Percentiles rank a stretch among this genome's conserved stretches.
These are phyloP conservation scores for Harpalus rufipes DNA, from an alignment of 2,888 invertebrate species.

Conservation along the genomic window DNA sequence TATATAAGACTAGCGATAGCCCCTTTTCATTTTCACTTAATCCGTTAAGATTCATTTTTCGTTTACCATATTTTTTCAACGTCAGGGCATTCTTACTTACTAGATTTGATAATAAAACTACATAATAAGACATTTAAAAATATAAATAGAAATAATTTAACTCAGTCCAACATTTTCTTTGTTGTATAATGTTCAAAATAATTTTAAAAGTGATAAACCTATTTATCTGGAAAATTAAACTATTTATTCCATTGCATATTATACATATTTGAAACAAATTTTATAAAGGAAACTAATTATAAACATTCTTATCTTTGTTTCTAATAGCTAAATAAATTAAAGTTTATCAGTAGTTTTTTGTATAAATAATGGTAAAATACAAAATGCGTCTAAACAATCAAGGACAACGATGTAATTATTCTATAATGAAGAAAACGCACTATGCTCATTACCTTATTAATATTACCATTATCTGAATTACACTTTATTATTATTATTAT, in stretches of 20 bases:
- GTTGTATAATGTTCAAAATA: too few species aligned
- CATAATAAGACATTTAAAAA: not conserved
- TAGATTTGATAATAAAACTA: too few species aligned
- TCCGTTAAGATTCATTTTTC: too few species aligned
- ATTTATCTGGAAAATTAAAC: slow-evolving; percentile 13
- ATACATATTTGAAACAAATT: not conserved
- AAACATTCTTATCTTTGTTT: slow-evolving; percentile 17
- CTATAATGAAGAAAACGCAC: slow-evolving; percentile 25
- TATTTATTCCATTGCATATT: slow-evolving; percentile 3
- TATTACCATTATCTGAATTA: not conserved
- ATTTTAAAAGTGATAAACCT: not conserved
- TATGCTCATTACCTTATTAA: slow-evolving; percentile 28
- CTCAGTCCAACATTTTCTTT: not conserved
- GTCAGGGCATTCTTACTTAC: too few species aligned
- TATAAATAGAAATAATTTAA: not conserved
- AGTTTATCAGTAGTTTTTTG: slow-evolving; percentile 12
- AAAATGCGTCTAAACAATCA: slow-evolving; percentile 32
- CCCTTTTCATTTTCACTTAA: too few species aligned
- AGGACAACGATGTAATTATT: slow-evolving; percentile 28
- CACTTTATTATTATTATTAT: not conserved
- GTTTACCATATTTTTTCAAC: too few species aligned
- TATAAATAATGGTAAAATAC: slow-evolving; percentile 18
- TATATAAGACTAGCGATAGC: too few species aligned
- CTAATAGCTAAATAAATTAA: slow-evolving; percentile 45
- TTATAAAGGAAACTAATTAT: slow-evolving; percentile 20